Evolutionary conservation across 2,888 invertebrate species (phyloP), one percentile per base, ranked within the genome.

Genomic region (Macrophya alboannulata): DNA sequence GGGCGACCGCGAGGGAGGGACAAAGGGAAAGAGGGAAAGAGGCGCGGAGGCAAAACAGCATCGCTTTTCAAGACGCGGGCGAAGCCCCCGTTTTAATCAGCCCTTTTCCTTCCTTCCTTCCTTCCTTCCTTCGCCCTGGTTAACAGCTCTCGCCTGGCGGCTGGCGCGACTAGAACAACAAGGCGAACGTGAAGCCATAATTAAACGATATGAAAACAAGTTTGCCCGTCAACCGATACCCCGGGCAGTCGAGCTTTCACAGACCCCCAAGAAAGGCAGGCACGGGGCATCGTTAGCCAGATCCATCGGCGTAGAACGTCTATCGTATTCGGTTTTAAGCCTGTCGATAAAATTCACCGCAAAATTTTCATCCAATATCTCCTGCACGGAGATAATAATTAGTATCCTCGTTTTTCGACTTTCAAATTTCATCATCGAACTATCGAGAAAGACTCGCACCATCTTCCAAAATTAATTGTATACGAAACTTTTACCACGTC

Each of bases 151-250:
- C 21, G 72, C 72, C 72, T 45, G 72, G 72, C 43, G 21, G 43
- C 45, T 45, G 43, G 45, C 40, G 43, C 51, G 84, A 86, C 45
- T 86, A 62, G 59, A 85, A 76, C 48, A 77, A 77, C 84, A 81
- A 86, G 85, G 72, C 72, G 86, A 85, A 85, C 85, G 72, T 45
- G 85, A 85, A 85, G 87, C 85, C 84, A 87, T 88, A 87, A 88
- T 89, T 90, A 89, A 89, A 88, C 88, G 88, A 87, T 89, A 88
- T 86, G 88, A 87, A 87, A 89, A 90, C 89, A 89, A 88, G 88
- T 89, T 88, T 89, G 89, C 86, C 86, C 87, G 85, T 88, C 84
- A 81, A 72, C 65, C 79, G 83, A 84, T 74, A 72, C 72, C 72
- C 72, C 17, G 72, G 72, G 72, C 72, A 45, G 40, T 45, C 72